Evolutionary conservation across 2,797 vertebrate genomes (phyloP), one percentile per base, ranked within the genome.

Genomic region (Eupleurogrammus muticus): DNA sequence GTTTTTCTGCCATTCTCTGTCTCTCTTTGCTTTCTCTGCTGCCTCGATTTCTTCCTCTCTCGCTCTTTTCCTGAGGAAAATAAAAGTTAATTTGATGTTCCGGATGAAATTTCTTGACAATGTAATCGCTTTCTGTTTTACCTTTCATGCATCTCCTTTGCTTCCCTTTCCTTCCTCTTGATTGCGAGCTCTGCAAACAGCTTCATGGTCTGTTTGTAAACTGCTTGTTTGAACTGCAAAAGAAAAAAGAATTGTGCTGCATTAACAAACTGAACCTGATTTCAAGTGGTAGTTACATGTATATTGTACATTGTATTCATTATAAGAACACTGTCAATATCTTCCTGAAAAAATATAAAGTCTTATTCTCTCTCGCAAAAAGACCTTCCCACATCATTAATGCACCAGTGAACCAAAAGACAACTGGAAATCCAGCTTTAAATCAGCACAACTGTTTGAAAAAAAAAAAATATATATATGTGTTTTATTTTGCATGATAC

Each of bases 201-300:
- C 89, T 99, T 99, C 98, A 99, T 99, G 1, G 98, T 99, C 93
- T 99, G 98, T 89, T 99, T 99, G 86, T 99, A 99, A 1, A 99
- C 97, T 3, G 97, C 97, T 87, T 98, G 97, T 70, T 95, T 97
- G 85, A 98, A 99, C 98, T 99, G 89, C 12, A 70, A 56, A 65
- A 50, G 11, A 50, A 44, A 44, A 16, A 0, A 17, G 1, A 44
- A 44, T 16, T 44, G 40, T 44, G 40, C 40, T 8, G 7, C 16
- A 17, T 44, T 8, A 44, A 44, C 16, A 44, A 17, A 17, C 16
- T 17, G 16, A 44, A 44, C 5, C 6, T 3, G 28, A 28, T n/a
- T n/a, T n/a, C n/a, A n/a, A n/a, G n/a, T n/a, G n/a, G n/a, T n/a
- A n/a, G n/a, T n/a, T n/a, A n/a, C n/a, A n/a, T n/a, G n/a, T n/a